Evolutionary conservation across 2,797 vertebrate genomes (phyloP).

Genomic region (Coilia nasus): DNA sequence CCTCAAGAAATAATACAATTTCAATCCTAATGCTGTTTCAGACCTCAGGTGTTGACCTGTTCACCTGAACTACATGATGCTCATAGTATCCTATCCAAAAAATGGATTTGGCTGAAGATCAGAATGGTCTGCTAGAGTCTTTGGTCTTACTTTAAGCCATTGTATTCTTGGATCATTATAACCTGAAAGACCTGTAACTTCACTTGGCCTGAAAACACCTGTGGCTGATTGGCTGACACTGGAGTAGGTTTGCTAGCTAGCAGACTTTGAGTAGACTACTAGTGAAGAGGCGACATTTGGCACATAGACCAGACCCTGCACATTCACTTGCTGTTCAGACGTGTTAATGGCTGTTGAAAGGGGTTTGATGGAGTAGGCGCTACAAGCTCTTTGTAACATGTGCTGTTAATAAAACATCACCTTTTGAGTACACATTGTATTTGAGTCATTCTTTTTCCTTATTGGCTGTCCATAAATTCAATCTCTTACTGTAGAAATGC

Average conservation of each 20-base stretch:
- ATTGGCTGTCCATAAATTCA: neutral
- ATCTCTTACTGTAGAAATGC: neutral
- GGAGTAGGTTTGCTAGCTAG: neutral
- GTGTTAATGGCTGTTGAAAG: neutral
- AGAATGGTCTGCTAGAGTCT: neutral
- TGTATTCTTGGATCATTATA: neutral
- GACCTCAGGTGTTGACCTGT: neutral
- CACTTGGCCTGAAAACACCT: neutral
- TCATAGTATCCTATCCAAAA: neutral
- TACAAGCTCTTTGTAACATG: neutral
- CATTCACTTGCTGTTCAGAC: neutral
- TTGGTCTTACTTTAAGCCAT: neutral
- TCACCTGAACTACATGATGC: neutral
- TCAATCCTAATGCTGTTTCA: neutral
- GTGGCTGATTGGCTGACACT: neutral
- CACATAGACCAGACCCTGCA: conserved; percentile 11
- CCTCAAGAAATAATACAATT: neutral
- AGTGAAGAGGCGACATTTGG: neutral
- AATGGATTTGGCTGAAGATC: neutral
- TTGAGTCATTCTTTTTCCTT: conserved; percentile 1
- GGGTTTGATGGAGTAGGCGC: neutral
- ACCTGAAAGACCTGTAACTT: neutral
- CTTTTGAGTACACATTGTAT: conserved; percentile 15
- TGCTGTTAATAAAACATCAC: conserved; percentile 9
- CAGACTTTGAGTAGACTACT: neutral